phyloP scores from a whole-genome alignment of 2,113 vertebrate genomes.

The Loxodonta africana region DNA sequence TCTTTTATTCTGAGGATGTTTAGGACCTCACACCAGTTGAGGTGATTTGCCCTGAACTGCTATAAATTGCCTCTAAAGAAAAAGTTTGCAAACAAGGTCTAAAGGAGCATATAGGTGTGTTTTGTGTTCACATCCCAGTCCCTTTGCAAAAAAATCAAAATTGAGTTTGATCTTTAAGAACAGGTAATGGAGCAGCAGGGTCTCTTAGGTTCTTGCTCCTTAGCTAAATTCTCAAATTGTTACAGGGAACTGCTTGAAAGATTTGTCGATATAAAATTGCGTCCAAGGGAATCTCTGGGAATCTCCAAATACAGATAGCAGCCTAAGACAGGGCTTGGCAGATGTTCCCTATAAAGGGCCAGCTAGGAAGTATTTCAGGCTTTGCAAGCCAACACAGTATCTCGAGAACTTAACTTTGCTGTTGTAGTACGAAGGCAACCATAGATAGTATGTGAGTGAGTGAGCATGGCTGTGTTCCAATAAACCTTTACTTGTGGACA shows the following conservation, averaged over 20 bases:
- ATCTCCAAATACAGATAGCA: not conserved
- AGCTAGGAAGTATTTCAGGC: not conserved
- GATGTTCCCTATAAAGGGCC: not conserved
- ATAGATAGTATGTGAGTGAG: not conserved
- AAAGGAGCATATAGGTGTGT: not conserved
- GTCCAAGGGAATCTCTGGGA: not conserved
- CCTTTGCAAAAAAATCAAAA: constrained; percentile 37
- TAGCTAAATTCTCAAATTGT: not conserved
- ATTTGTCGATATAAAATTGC: constrained; percentile 36
- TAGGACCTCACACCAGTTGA: constrained; percentile 25
- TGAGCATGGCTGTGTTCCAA: not conserved
- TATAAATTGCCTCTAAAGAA: not conserved
- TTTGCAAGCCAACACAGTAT: not conserved
- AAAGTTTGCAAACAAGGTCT: not conserved
- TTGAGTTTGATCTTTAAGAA: constrained; percentile 35
- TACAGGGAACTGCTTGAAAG: constrained; percentile 11
- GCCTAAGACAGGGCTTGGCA: not conserved
- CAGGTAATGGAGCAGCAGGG: not conserved
- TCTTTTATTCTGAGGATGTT: constrained; percentile 64
- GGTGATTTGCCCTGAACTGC: constrained; percentile 28
- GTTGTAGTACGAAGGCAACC: not conserved
- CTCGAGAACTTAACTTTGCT: not conserved
- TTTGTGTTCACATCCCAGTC: not conserved
- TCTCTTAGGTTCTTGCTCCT: not conserved
- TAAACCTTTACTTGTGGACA: not conserved